These are phyloP conservation scores for Channa maculata DNA, from an alignment of 2,113 vertebrate genomes.

Conservation along the genomic window DNA sequence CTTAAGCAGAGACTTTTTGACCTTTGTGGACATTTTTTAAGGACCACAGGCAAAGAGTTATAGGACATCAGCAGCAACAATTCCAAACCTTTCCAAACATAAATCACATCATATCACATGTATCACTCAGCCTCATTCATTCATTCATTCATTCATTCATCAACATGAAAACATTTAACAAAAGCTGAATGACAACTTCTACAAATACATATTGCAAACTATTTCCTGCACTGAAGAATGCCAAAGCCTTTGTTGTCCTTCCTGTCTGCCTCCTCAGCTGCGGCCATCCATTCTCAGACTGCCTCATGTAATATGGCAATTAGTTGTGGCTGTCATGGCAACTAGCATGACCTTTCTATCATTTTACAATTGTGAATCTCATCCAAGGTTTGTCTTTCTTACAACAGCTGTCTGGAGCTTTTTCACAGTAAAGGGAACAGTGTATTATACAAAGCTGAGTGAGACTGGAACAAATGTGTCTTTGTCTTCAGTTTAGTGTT, in stretches of 20 bases:
- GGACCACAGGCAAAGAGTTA: no score
- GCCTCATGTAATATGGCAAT: constrained; percentile 31
- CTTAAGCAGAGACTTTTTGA: no score
- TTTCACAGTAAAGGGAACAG: background rate
- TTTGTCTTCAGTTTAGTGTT: background rate
- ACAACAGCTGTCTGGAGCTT: constrained; percentile 20
- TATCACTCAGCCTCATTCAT: no score
- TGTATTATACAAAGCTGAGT: background rate
- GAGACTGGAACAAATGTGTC: background rate
- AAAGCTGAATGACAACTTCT: background rate
- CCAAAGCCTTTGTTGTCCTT: constrained; percentile 39
- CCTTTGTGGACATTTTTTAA: no score
- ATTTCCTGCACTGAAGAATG: constrained; percentile 18
- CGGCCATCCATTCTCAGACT: constrained; percentile 25
- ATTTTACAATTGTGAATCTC: constrained; percentile 51
- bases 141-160: background rate
- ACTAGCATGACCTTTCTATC: constrained; percentile 65
- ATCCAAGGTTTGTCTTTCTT: constrained; percentile 39
- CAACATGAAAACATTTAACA: constrained; percentile 2
- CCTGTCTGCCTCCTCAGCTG: constrained; percentile 38
- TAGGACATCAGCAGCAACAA: no score
- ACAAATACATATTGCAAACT: background rate
- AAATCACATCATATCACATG: no score
- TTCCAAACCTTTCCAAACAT: no score
- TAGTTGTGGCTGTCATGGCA: constrained; percentile 64